A percentile compares a stretch with the other conserved stretches of the same genome.
Conservation (phyloP, 2,888 invertebrate genomes). For the Acrocyrtus sp. region DNA sequence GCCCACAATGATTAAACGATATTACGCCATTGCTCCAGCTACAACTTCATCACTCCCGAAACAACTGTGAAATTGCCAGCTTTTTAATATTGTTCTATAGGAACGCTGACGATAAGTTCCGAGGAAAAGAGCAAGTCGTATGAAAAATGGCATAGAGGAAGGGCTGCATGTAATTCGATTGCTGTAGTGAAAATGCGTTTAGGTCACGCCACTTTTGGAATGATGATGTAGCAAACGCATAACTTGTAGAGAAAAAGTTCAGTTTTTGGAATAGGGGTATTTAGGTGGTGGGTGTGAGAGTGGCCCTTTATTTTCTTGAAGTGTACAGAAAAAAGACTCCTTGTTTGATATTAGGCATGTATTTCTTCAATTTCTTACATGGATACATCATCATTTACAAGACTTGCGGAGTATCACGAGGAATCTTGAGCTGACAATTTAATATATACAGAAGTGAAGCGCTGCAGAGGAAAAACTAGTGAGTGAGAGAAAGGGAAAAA, state of each 20-base stretch:
- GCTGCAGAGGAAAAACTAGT: conserved; percentile 2
- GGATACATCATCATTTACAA: conserved; percentile 35
- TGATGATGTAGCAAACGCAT: conserved; percentile 35
- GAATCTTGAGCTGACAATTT: conserved; percentile 47
- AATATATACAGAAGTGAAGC: conserved; percentile 9
- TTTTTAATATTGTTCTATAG: conserved; percentile 23
- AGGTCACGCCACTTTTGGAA: conserved; percentile 63
- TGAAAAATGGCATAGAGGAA: conserved; percentile 54
- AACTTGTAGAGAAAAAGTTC: too few species aligned
- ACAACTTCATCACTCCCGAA: conserved; percentile 24
- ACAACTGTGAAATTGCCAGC: neutral
- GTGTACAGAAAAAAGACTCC: conserved; percentile 9
- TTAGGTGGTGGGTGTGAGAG: too few species aligned
- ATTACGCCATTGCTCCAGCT: too few species aligned
- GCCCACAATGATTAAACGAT: too few species aligned
- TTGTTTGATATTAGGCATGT: neutral
- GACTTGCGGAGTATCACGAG: conserved; percentile 42
- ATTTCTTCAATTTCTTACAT: conserved; percentile 21
- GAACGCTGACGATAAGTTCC: conserved; percentile 4
- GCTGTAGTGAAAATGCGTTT: conserved; percentile 61
- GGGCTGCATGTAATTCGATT: conserved; percentile 63
- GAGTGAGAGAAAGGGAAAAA: neutral
- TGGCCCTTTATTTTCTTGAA: neutral
- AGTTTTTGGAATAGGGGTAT: too few species aligned
- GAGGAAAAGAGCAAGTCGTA: conserved; percentile 33